A percentile compares a stretch with the other conserved stretches of the same genome.
Evolutionary conservation across 2,888 invertebrate species (phyloP).

Genomic region (Cryptocephalus moraei): DNA sequence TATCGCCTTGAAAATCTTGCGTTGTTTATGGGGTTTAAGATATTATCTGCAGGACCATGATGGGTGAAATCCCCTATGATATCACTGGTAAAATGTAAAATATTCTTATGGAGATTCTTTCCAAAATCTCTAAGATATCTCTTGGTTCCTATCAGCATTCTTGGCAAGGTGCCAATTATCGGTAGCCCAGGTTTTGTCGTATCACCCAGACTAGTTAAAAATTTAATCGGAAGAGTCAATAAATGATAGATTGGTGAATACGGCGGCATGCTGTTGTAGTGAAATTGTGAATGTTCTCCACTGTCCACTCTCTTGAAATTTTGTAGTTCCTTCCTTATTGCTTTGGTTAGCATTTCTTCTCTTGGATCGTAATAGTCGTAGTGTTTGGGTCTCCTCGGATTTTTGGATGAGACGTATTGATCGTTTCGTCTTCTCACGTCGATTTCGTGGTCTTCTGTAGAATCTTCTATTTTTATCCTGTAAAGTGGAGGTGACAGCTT

Average conservation of each 20-base stretch:
- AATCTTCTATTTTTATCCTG: conserved; percentile 9
- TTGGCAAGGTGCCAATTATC: conserved; percentile 27
- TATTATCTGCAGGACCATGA: conserved; percentile 7
- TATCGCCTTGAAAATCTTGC: too few species aligned
- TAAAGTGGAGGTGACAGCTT: conserved; percentile 12
- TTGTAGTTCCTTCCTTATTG: conserved; percentile 17
- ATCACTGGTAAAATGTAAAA: conserved; percentile 27
- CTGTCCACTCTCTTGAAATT: conserved; percentile 11
- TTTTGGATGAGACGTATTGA: neutral
- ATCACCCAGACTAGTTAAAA: conserved; percentile 26
- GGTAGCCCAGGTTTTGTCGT: conserved; percentile 25
- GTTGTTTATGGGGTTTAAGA: neutral
- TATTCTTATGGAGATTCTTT: conserved; percentile 26
- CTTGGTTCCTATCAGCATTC: conserved; percentile 25
- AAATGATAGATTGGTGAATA: conserved; percentile 28
- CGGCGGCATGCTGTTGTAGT: conserved; percentile 13
- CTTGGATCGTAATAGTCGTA: neutral
- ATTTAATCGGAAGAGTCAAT: conserved; percentile 28
- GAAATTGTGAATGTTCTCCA: conserved; percentile 6
- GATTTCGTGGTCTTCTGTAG: conserved; percentile 5
- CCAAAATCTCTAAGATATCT: conserved; percentile 29
- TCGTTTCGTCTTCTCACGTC: conserved; percentile 2
- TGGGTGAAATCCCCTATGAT: conserved; percentile 27
- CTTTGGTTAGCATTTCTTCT: conserved; percentile 10
- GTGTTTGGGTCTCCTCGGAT: neutral